Conservation (phyloP, 2,113 vertebrate species). For the Monopterus albus region DNA sequence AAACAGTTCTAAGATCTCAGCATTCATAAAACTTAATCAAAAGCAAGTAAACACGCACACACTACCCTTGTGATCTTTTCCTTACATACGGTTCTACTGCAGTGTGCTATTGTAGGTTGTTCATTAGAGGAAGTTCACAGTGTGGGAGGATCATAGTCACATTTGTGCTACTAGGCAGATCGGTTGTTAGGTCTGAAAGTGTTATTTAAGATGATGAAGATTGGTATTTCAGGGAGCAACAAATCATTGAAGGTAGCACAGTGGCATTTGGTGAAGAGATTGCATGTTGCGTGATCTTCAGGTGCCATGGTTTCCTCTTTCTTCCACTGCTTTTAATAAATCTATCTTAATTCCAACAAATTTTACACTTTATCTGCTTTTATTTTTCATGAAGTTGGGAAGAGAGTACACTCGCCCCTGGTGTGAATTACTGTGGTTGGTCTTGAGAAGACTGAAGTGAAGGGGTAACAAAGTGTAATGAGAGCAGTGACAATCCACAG, state of each 20-base stretch:
- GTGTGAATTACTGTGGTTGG: no score
- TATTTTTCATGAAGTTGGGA: no score
- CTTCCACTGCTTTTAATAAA: no score
- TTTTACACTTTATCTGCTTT: no score
- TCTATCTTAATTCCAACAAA: no score
- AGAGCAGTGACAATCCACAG: no score
- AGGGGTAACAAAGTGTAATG: no score
- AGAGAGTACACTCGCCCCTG: no score
- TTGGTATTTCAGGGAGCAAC: slow-evolving; percentile 4
- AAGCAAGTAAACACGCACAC: accelerated
- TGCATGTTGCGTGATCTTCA: neutral
- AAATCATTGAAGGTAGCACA: neutral
- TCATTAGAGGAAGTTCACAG: neutral
- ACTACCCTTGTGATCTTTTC: no score
- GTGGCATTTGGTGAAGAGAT: slow-evolving; percentile 19
- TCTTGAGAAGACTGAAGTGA: no score
- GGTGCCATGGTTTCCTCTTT: neutral
- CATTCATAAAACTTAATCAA: neutral
- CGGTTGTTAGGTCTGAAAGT: slow-evolving; percentile 13
- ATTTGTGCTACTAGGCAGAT: slow-evolving; percentile 3
- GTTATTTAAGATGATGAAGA: slow-evolving; percentile 2
- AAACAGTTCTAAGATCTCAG: neutral
- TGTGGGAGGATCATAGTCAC: neutral
- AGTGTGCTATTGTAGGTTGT: neutral
- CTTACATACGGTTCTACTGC: neutral